Base-by-base conservation (phyloP, 2,113 vertebrate genomes). In the Tachycineta bicolor region DNA sequence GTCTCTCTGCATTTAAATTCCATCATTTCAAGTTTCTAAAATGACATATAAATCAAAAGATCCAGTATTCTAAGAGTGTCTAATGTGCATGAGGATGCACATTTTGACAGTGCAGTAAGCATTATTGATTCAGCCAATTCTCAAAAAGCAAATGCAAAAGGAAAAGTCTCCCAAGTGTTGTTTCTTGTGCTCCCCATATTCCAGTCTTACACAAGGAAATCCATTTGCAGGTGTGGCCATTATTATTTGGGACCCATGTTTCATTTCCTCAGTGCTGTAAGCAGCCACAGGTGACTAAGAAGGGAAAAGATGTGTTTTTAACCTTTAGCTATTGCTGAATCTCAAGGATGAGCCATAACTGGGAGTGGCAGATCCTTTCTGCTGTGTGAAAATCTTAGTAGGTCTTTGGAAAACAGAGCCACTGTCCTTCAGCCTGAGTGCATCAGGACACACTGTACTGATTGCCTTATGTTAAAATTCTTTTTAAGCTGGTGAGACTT, bases 51-150 rank as follows among this genome's bases (percentile, higher is more conserved):
- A 85, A 77, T 86, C 82, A 77, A 76, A 71, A 90, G 95, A 74
- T 69, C 43, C 17, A 43, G 31, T 70, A 33, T 75, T 77, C 70
- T 70, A 52, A 63, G 75, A 91, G 76, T 59, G 24, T 28, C 17
- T 85, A 50, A 83, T 71, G 55, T 62, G 63, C 34, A 43, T 6
- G 25, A 91, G 49, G 58, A 59, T 83, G 85, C 60, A 83, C 52
- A 49, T 93, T 90, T 92, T 83, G 80, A 60, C 73, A 90, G 41
- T 34, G 47, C 23, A 71, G 60, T 59, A 68, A 91, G 75, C 59
- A 91, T 43, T 82, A 91, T 43, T 89, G 78, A 83, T 95, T 94
- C 84, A 83, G 16, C 9, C 91, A 80, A 10, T 83, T 89, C 75
- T 52, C 28, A 58, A 92, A 88, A 67, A 78, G 7, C 52, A 88